Percentiles rank a stretch among this genome's conserved stretches.
These are phyloP conservation scores for Sprattus sprattus DNA, from an alignment of 2,113 vertebrate genomes.

Conservation along the genomic window DNA sequence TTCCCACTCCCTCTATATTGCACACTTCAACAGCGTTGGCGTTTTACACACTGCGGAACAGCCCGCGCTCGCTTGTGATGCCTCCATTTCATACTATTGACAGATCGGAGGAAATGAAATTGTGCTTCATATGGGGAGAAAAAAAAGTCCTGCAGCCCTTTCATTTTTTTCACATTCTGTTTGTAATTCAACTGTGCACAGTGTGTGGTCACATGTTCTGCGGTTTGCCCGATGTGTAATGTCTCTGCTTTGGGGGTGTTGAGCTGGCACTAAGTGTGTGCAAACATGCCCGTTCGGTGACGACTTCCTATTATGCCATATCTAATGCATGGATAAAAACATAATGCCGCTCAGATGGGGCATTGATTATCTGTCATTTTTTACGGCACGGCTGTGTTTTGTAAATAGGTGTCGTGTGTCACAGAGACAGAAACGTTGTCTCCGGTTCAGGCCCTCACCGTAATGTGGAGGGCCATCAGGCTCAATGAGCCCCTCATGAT, in stretches of 20 bases:
- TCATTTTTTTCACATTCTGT: background rate
- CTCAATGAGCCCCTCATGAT: conserved; percentile 8
- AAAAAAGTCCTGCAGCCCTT: background rate
- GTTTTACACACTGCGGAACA: conserved; percentile 48
- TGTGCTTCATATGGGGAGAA: conserved; percentile 32
- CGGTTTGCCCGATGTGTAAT: conserved; percentile 45
- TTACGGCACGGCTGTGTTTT: background rate
- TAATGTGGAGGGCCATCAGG: background rate
- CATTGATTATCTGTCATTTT: conserved; percentile 5
- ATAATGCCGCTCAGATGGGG: background rate
- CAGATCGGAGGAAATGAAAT: conserved; percentile 57
- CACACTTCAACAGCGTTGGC: conserved; percentile 33
- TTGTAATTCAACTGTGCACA: background rate
- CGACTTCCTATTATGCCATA: conserved; percentile 21
- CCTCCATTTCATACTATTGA: conserved; percentile 52
- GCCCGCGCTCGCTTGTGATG: conserved; percentile 49
- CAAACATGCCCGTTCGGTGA: conserved; percentile 14
- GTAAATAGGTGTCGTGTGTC: conserved; percentile 14
- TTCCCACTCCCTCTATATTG: conserved; percentile 36
- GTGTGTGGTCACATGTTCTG: background rate
- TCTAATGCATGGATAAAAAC: conserved; percentile 33
- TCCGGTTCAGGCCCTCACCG: background rate
- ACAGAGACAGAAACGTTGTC: background rate
- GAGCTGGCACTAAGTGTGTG: conserved; percentile 29
- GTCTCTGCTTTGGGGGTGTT: conserved; percentile 33